A percentile compares a stretch with the other conserved stretches of the same genome.
These are phyloP conservation scores for Iselma pallidipennis DNA, from an alignment of 2,888 invertebrate genomes.

Conservation along the genomic window DNA sequence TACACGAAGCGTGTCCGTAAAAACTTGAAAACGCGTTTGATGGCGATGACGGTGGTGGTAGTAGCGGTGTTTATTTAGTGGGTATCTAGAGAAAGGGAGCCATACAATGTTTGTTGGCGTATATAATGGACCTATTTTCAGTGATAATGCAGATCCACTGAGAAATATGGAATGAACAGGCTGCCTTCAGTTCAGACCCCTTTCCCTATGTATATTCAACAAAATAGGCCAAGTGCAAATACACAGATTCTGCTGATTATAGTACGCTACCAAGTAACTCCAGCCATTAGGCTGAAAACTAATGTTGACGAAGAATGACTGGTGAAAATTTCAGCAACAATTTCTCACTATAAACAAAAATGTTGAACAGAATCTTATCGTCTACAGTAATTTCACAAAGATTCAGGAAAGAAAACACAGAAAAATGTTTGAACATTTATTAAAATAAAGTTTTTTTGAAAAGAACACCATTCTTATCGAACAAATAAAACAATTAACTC, in stretches of 20 bases:
- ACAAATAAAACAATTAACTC: too few relatives aligned
- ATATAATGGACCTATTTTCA: conserved; percentile 16
- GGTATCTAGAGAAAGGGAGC: background rate
- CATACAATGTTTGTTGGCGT: conserved; percentile 2
- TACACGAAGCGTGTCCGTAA: background rate
- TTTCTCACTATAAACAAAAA: background rate
- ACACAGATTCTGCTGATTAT: background rate
- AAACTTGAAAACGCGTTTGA: conserved; percentile 3
- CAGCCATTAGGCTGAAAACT: background rate
- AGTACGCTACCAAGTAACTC: background rate
- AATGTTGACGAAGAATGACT: background rate
- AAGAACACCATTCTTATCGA: too few relatives aligned
- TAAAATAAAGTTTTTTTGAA: too few relatives aligned
- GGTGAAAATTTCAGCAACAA: background rate
- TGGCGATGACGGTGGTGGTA: background rate
- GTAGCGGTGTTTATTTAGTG: conserved; percentile 1
- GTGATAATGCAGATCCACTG: conserved; percentile 12
- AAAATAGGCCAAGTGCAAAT: background rate
- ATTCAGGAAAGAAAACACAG: too few relatives aligned
- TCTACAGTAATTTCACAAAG: too few relatives aligned
- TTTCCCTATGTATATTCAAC: background rate
- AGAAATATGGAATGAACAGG: conserved; percentile 15
- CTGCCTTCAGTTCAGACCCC: background rate
- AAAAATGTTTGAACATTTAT: too few relatives aligned
- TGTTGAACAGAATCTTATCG: too few relatives aligned